Base-by-base conservation (phyloP, 2,888 invertebrate genomes). In the Aspidiotus destructor region DNA sequence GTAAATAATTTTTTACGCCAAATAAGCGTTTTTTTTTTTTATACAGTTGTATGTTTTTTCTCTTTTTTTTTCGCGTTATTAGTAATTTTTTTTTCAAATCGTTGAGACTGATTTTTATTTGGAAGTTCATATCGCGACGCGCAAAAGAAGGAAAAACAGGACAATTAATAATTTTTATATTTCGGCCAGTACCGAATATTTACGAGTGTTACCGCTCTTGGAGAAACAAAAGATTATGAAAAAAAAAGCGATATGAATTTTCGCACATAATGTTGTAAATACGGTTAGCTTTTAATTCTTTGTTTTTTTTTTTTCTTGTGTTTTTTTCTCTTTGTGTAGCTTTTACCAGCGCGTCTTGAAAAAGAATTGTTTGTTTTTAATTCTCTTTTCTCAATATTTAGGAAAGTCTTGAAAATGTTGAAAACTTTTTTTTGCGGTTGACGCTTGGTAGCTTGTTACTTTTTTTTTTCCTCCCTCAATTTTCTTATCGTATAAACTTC, bases 21-120 rank as follows among this genome's bases (percentile, higher is more conserved):
- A 13, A 6, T 13, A 48, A 48, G 48, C 48, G 48, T 55, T 55
- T 55, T n/a, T 17, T 58, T 16, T 58, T 58, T 58, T 58, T 58
- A 48, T 48, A 48, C 48, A 48, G n/a, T 58, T 54, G 55, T 52
- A n/a, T 54, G 55, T 54, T 58, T 44, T 65, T 65, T 48, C 42
- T 48, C 17, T 62, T 10, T 64, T 44, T 58, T 16, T 17, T 63
- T 17, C 13, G 44, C 16, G 42, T 57, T n/a, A 57, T 16, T 16
- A 16, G 57, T 57, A 57, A 61, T 28, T 61, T 61, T 42, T 61
- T 58, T 58, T 58, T 53, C 58, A 40, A 58, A 58, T 58, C 17
- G 52, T 62, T 65, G 65, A 65, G 65, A 65, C 65, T 65, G 65
- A 65, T 65, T 62, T 28, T 28, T 28, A 28, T 28, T 65, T 57